phyloP scores from a whole-genome alignment of 2,888 invertebrate species.

The Galeruca laticollis region DNA sequence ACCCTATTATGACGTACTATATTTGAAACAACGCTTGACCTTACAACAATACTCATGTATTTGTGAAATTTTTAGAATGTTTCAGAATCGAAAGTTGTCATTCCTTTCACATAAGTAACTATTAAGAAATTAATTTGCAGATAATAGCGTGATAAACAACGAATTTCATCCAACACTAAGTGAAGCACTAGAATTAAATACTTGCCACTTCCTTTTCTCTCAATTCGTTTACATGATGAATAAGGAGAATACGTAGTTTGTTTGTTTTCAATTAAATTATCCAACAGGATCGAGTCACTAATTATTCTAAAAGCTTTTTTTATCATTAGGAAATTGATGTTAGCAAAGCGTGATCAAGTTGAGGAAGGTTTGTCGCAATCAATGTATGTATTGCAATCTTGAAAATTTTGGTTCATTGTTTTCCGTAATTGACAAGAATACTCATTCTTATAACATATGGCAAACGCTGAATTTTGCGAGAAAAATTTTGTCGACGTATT shows the following conservation, averaged over 20 bases:
- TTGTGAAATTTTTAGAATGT: no score
- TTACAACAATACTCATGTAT: no score
- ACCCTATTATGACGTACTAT: no score
- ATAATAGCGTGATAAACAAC: slow-evolving; percentile 7
- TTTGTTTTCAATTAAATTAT: slow-evolving; percentile 26
- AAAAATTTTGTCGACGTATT: no score
- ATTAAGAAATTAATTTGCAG: background rate
- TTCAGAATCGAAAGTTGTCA: no score
- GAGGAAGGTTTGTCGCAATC: background rate
- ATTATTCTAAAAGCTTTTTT: slow-evolving; percentile 31
- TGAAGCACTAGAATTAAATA: slow-evolving; percentile 12
- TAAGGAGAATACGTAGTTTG: slow-evolving; percentile 25
- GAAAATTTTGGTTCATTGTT: no score
- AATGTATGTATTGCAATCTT: no score
- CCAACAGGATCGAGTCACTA: slow-evolving; percentile 9
- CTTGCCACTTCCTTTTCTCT: slow-evolving; percentile 14
- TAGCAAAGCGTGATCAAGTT: background rate
- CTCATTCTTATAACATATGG: no score
- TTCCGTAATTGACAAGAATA: no score
- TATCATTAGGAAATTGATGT: background rate
- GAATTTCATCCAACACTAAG: background rate
- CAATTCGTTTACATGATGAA: slow-evolving; percentile 19
- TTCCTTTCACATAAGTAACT: no score
- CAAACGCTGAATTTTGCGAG: no score
- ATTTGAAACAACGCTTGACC: no score